Evolutionary conservation across 2,797 vertebrate species (phyloP).

Genomic region (Acipenser ruthenus): DNA sequence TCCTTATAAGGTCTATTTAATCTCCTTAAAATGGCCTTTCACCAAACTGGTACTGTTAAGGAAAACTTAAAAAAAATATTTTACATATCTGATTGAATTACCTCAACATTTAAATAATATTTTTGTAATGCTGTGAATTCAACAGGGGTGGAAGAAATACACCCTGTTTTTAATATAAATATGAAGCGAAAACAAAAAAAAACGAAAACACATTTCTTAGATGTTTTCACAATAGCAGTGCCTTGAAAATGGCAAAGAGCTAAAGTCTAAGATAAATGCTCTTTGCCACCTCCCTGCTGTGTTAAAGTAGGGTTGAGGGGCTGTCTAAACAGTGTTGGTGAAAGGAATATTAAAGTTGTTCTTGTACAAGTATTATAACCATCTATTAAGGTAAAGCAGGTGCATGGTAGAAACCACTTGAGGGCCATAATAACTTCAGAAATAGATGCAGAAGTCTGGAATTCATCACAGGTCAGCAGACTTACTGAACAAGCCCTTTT

Average conservation of each 20-base stretch:
- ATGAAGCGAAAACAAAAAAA: constrained; percentile 43
- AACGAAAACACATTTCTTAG: constrained; percentile 29
- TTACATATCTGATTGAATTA: constrained; percentile 63
- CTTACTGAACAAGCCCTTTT: no score
- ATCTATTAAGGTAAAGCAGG: constrained; percentile 41
- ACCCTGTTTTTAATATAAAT: constrained; percentile 34
- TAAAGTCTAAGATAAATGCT: constrained; percentile 38
- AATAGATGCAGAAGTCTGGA: not conserved
- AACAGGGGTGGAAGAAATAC: constrained; percentile 29
- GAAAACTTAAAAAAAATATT: constrained; percentile 41
- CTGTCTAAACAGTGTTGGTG: constrained; percentile 67
- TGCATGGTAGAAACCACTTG: constrained; percentile 38
- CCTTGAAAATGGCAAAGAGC: constrained; percentile 59
- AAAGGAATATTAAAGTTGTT: constrained; percentile 70
- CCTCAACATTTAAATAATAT: constrained; percentile 61
- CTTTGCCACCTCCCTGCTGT: no score
- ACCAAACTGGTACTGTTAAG: constrained; percentile 74
- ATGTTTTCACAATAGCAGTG: constrained; percentile 58
- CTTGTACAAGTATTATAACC: constrained; percentile 43
- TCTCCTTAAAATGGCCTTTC: constrained; percentile 69
- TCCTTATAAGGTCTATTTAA: constrained; percentile 42
- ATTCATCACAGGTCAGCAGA: no score
- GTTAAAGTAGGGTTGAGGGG: constrained; percentile 30
- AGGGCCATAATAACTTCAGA: constrained; percentile 39
- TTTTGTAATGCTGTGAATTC: constrained; percentile 75